Evolutionary conservation across 2,113 vertebrate species (phyloP).

Genomic region (Serinus canaria): DNA sequence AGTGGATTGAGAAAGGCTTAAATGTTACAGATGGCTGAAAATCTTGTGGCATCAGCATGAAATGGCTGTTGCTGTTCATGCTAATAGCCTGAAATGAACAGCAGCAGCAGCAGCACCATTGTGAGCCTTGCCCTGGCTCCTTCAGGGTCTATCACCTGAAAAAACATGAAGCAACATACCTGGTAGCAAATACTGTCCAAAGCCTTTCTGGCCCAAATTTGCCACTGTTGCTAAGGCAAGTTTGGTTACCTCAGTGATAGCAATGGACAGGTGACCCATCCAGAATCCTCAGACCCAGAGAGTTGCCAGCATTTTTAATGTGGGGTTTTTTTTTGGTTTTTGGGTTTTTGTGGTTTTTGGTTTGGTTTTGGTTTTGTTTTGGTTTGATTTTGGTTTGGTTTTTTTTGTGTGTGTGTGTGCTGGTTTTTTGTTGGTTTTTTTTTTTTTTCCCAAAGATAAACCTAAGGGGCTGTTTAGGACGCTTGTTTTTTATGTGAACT

Average conservation of each 20-base stretch:
- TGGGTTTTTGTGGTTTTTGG: too few relatives aligned
- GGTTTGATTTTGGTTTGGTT: background rate
- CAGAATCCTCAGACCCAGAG: background rate
- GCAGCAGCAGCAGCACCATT: background rate
- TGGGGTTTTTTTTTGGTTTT: too few relatives aligned
- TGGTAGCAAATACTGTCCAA: background rate
- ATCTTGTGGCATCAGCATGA: background rate
- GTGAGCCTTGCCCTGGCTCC: background rate
- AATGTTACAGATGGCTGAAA: conserved; percentile 17
- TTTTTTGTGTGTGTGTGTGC: too few relatives aligned
- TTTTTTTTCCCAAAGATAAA: background rate
- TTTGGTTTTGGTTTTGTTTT: too few relatives aligned
- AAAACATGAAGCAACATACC: background rate
- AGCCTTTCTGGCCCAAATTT: background rate
- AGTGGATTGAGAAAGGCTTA: background rate
- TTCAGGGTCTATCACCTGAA: background rate
- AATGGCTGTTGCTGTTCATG: background rate
- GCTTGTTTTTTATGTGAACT: background rate
- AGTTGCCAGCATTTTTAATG: background rate
- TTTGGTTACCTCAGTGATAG: background rate
- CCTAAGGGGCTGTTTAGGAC: background rate
- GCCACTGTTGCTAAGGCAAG: background rate
- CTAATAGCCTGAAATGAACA: background rate
- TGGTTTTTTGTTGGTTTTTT: too few relatives aligned
- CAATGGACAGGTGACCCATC: background rate